Conservation (phyloP, 2,113 vertebrate species). For the Antigone vipio region DNA sequence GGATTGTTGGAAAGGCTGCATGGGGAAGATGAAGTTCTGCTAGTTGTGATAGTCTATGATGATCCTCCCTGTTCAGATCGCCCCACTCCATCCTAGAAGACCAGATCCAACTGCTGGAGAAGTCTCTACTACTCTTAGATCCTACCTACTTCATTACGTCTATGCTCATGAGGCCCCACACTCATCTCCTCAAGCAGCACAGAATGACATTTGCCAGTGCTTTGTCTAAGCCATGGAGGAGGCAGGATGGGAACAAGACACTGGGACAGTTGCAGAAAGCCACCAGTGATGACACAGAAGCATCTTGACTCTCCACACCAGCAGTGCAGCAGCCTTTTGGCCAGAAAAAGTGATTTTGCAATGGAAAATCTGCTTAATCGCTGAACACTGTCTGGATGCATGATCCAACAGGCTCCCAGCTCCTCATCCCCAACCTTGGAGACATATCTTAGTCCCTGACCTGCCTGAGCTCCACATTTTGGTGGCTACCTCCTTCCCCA, state of each 20-base stretch:
- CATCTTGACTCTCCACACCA: neutral
- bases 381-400: neutral
- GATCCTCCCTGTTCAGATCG: neutral
- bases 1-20: neutral
- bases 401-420: neutral
- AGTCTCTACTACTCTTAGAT: neutral
- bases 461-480: neutral
- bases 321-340: neutral
- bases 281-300: neutral
- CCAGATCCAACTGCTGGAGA: neutral
- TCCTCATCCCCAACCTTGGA: neutral
- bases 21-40: neutral
- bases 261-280: neutral
- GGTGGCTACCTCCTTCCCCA: neutral
- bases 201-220: neutral
- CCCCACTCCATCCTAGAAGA: neutral
- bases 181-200: neutral
- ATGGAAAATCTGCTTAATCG: neutral
- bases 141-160: neutral
- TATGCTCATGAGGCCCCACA: neutral
- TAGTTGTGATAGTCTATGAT: neutral
- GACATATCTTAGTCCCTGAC: neutral
- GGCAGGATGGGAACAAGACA: neutral
- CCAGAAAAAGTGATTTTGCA: neutral
- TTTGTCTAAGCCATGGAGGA: neutral